Evolutionary conservation across 2,113 vertebrate species (phyloP), one percentile per base, ranked within the genome.

Genomic region (Clarias macrocephalus): DNA sequence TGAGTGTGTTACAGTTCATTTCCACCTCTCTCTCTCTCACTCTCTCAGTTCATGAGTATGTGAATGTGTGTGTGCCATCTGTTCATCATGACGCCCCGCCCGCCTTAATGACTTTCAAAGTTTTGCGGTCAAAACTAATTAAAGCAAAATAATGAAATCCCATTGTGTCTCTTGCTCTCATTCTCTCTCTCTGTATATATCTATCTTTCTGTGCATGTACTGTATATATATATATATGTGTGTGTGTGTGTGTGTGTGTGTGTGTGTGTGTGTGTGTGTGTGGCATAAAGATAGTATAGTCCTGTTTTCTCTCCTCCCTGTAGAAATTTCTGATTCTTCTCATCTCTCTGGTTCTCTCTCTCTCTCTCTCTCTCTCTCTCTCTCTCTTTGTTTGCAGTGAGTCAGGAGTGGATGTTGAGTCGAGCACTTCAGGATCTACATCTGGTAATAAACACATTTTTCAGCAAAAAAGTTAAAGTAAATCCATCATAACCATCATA

Each of bases 391-490:
- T 85, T 42, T 42, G 97, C 97, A 88, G 96, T 97, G 94, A 99
- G 97, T 92, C 98, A 99, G 93, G 98, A 99, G 93, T 99, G 98
- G 98, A 97, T 96, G 1, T 91, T 99, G 90, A 95, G 94, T 87
- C 96, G 96, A 91, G 93, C 96, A 8, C 88, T 98, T 91, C 97
- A 97, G 0, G 98, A 98, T 93, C 96, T 99, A 63, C 95, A 96
- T 87, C 91, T 99, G 97, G 98, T 99, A 94, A 93, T 96, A 65
- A 54, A 42, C n/a, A 13, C 13, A n/a, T 7, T 77, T 54, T 77
- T 48, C 1, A 1, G n/a, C 52, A 15, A 10, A 76, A 25, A 12
- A 37, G 13, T 2, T 25, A 12, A 25, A 21, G 18, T 48, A 25
- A 72, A 72, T 72, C 28, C 30, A 37, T 21, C 7, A 18, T 23